Conservation (phyloP, 2,888 invertebrate genomes). For the Terebella lapidaria region DNA sequence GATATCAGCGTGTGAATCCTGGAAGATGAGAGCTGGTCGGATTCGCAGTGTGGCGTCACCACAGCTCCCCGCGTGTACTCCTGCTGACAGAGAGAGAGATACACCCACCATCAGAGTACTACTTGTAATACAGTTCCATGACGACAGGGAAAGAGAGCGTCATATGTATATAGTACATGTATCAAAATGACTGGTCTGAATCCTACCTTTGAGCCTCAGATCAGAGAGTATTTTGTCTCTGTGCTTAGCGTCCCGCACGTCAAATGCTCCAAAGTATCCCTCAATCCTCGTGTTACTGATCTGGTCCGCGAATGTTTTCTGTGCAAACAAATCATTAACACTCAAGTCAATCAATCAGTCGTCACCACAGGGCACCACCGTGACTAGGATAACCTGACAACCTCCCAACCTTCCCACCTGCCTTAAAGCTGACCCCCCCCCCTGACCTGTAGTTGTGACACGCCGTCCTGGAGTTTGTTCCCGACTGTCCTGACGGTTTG, state of each 20-base stretch:
- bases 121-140: too few relatives aligned
- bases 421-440: too few relatives aligned
- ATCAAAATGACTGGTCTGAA: too few relatives aligned
- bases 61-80: slow-evolving; percentile 80
- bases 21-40: slow-evolving; percentile 81
- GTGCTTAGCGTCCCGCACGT: background rate
- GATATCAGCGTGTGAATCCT: slow-evolving; percentile 78
- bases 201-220: background rate
- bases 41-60: slow-evolving; percentile 75
- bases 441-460: slow-evolving; percentile 56
- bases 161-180: too few relatives aligned
- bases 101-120: too few relatives aligned
- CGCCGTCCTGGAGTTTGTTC: slow-evolving; percentile 55
- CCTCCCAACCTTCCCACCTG: too few relatives aligned
- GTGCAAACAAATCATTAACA: too few relatives aligned
- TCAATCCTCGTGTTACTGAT: background rate
- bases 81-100: slow-evolving; percentile 55
- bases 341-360: too few relatives aligned
- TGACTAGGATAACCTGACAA: too few relatives aligned
- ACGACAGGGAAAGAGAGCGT: too few relatives aligned
- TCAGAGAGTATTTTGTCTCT: background rate
- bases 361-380: too few relatives aligned
- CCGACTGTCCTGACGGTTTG: slow-evolving; percentile 68
- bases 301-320: background rate
- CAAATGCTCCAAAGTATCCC: background rate